Base-by-base conservation (phyloP, 1,140 invertebrate species). In the Sipha flava region DNA sequence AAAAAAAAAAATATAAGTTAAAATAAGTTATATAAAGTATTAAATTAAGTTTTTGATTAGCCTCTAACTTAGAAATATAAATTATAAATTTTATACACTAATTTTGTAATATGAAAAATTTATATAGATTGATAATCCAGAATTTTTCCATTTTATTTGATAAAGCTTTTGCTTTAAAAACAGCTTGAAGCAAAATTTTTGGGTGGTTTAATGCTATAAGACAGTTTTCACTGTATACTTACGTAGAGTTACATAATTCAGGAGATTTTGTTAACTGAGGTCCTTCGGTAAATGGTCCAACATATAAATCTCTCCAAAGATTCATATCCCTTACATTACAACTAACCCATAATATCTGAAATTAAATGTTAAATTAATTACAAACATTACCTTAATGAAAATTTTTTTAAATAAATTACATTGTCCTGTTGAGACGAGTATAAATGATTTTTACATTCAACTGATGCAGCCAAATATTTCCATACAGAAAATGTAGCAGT, bases 301-400 rank as follows among this genome's bases (percentile, higher is more conserved):
- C 87, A 87, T 96, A 96, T 29, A 97, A 90, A 81, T 93, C 92
- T 57, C 89, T 89, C 95, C 95, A 97, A 79, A 97, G 86, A 43
- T 89, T 88, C 83, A 97, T 87, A 84, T 93, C 91, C 79, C 94
- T 89, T 57, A 95, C 91, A 85, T 93, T 92, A 85, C 90, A 94
- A 83, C 92, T 91, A 59, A 95, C 94, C 90, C 92, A 94, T 83
- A 97, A 87, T 82, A 95, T 93, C 91, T 94, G 84, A 54, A 84
- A 70, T 47, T n/a, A 7, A 85, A 84, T 31, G 80, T 84, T 85
- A 72, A 81, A 68, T 79, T 81, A 54, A 47, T 49, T 47, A 54
- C 16, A 45, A 72, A 21, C 23, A 26, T 1, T 66, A n/a, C 14
- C 18, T 54, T 34, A 18, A 18, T 26, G 14, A 68, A 77, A 54